Evolutionary conservation across 2,888 invertebrate genomes (phyloP).

Genomic region (Chirona hameri): DNA sequence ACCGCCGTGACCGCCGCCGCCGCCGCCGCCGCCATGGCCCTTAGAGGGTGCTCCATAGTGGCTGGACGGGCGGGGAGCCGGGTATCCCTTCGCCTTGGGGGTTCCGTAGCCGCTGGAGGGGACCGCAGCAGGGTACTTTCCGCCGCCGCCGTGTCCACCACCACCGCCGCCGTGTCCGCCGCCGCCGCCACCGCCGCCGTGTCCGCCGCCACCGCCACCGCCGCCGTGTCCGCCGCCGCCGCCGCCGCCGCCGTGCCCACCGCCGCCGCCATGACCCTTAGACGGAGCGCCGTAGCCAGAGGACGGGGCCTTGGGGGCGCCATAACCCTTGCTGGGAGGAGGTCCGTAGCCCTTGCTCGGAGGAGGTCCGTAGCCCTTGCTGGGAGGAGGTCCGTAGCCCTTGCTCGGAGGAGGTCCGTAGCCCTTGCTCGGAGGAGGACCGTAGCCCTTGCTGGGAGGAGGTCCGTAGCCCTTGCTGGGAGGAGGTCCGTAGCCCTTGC

Average conservation of each 20-base stretch:
- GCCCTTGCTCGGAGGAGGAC: conserved; percentile 27
- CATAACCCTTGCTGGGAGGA: conserved; percentile 30
- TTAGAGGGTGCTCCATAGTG: too few relatives aligned
- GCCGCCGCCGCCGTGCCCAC: conserved; percentile 32
- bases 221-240: conserved; percentile 34
- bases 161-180: conserved; percentile 28
- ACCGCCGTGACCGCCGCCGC: not conserved
- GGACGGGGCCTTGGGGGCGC: conserved; percentile 12
- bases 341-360: conserved; percentile 37
- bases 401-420: conserved; percentile 39
- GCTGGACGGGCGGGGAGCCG: too few relatives aligned
- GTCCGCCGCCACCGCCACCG: conserved; percentile 29
- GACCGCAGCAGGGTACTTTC: conserved; percentile 30
- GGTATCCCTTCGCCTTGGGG: not conserved
- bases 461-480: conserved; percentile 22
- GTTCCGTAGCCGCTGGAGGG: conserved; percentile 22
- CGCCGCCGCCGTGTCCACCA: conserved; percentile 14
- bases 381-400: conserved; percentile 38
- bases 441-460: conserved; percentile 5
- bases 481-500: conserved; percentile 27
- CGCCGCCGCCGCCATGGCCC: not conserved
- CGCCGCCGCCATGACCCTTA: not conserved
- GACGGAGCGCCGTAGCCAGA: conserved; percentile 29
- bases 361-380: conserved; percentile 35
- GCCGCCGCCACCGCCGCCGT: conserved; percentile 25